Percentiles rank a stretch among this genome's conserved stretches.
Evolutionary conservation across 2,113 vertebrate species (phyloP).

Genomic region (Lamprotornis superbus): DNA sequence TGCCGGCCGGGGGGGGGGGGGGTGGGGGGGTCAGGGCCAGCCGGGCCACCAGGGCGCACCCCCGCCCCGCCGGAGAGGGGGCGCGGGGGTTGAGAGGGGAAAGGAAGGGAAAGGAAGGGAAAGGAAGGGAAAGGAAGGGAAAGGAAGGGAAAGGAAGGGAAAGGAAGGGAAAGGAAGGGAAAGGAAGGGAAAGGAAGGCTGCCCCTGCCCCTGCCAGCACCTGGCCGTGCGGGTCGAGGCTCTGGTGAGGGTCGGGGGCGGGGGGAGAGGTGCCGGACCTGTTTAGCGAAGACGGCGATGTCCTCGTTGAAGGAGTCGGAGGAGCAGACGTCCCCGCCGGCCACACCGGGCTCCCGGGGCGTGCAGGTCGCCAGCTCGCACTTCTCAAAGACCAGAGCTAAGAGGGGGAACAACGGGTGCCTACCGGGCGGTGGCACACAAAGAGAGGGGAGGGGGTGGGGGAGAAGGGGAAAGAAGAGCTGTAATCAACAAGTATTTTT

Average conservation of each 20-base stretch:
- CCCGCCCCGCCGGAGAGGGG: background rate
- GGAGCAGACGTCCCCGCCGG: constrained; percentile 94
- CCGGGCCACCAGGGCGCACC: background rate
- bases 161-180: no score
- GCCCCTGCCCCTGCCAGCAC: background rate
- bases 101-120: no score
- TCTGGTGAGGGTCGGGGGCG: background rate
- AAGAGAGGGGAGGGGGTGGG: constrained; percentile 67
- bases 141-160: no score
- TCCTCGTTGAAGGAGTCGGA: constrained; percentile 97
- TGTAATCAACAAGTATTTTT: constrained; percentile 76
- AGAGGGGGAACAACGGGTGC: constrained; percentile 98
- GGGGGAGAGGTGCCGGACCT: constrained; percentile 69
- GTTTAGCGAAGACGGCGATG: constrained; percentile 95
- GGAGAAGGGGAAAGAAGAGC: constrained; percentile 58
- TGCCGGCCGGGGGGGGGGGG: background rate
- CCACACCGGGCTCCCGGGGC: constrained; percentile 93
- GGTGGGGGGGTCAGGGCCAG: background rate
- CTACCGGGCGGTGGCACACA: constrained; percentile 83
- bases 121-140: no score
- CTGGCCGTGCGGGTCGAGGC: background rate
- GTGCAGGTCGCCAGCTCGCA: constrained; percentile 99
- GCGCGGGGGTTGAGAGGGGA: no score
- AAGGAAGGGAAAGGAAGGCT: background rate
- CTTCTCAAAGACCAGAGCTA: constrained; percentile 99